A percentile compares a stretch with the other conserved stretches of the same genome.
phyloP scores from a whole-genome alignment of 2,113 vertebrate genomes.

The Burhinus bistriatus region DNA sequence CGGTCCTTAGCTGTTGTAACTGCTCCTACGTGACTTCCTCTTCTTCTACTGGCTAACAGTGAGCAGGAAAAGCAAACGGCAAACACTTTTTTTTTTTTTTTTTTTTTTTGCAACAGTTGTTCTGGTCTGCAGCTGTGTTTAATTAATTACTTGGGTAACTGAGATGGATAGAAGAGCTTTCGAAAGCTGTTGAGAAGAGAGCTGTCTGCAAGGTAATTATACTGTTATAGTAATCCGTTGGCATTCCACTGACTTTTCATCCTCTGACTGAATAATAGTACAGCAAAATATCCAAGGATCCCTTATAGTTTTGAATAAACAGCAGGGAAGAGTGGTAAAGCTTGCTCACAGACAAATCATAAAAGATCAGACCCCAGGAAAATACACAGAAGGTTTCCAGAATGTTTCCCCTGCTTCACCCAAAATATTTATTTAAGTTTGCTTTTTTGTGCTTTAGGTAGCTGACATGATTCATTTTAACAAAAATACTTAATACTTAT shows the following conservation, averaged over 20 bases:
- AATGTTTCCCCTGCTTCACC: neutral
- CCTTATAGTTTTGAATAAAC: neutral
- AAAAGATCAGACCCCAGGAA: neutral
- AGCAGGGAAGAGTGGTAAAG: neutral
- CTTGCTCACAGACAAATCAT: neutral
- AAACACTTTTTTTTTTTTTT: neutral
- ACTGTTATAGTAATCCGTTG: conserved; percentile 10
- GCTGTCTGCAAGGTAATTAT: conserved; percentile 56
- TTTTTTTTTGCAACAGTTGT: conserved; percentile 30
- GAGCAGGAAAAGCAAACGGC: neutral
- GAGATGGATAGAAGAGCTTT: conserved; percentile 45
- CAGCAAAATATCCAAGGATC: conserved; percentile 2
- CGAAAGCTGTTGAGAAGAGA: conserved; percentile 47
- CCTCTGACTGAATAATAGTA: neutral
- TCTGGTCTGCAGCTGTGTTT: conserved; percentile 57
- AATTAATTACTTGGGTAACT: conserved; percentile 57
- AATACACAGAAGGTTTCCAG: neutral
- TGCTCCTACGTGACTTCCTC: neutral
- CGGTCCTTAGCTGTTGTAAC: neutral
- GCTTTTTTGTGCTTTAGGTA: neutral
- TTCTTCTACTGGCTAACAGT: neutral
- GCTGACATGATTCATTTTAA: neutral
- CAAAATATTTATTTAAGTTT: conserved; percentile 3
- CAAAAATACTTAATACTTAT: neutral
- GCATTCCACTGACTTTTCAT: conserved; percentile 7